These are phyloP conservation scores for Limanda limanda DNA, from an alignment of 2,113 vertebrate genomes.

Conservation along the genomic window DNA sequence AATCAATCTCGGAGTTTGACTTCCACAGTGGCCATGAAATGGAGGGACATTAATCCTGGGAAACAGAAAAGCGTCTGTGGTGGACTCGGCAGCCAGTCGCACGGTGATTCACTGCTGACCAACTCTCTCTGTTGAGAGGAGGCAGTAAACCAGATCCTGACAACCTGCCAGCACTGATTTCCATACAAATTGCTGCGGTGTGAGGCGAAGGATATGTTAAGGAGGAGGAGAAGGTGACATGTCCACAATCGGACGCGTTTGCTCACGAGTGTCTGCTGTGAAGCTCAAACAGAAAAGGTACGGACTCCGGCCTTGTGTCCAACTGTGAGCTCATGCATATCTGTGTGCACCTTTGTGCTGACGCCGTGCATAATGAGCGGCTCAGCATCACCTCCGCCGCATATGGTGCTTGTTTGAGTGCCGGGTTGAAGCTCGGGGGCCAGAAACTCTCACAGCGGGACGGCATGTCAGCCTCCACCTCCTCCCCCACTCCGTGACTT, in stretches of 20 bases:
- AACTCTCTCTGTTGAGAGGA: slow-evolving; percentile 47
- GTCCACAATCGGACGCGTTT: slow-evolving; percentile 49
- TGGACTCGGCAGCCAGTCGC: slow-evolving; percentile 46
- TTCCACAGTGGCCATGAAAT: slow-evolving; percentile 63
- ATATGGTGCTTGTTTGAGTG: slow-evolving; percentile 49
- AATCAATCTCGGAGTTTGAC: slow-evolving; percentile 64
- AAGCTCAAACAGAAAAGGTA: slow-evolving; percentile 28
- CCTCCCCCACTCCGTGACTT: slow-evolving; percentile 2
- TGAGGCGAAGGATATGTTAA: slow-evolving; percentile 40
- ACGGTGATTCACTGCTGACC: slow-evolving; percentile 70
- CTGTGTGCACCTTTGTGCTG: slow-evolving; percentile 17
- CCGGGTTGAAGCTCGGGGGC: slow-evolving; percentile 22
- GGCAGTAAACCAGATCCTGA: slow-evolving; percentile 65
- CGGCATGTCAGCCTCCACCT: slow-evolving; percentile 40
- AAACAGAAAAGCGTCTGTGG: slow-evolving; percentile 45
- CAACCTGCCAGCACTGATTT: slow-evolving; percentile 59
- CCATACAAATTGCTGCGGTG: slow-evolving; percentile 63
- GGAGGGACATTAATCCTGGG: slow-evolving; percentile 65
- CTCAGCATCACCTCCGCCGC: slow-evolving; percentile 46
- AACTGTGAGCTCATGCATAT: slow-evolving; percentile 13
- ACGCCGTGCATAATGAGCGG: not conserved
- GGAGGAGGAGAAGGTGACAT: slow-evolving; percentile 43
- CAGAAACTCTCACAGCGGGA: slow-evolving; percentile 59
- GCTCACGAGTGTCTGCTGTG: slow-evolving; percentile 43
- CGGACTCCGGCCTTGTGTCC: not conserved